Conservation (phyloP, 2,888 invertebrate species). For the Erpobdella octoculata region DNA sequence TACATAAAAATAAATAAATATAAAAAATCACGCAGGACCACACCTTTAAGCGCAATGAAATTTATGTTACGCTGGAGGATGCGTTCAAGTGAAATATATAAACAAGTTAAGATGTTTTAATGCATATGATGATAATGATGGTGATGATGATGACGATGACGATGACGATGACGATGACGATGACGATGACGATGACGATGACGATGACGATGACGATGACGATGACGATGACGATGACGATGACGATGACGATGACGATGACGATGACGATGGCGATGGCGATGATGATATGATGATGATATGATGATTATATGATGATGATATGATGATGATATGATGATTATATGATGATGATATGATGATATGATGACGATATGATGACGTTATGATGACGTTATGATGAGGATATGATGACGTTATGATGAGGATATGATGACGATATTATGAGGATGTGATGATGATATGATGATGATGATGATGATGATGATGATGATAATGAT, state of each 20-base stretch:
- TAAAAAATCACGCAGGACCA: too few species aligned
- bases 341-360: too few species aligned
- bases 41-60: too few species aligned
- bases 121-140: not conserved
- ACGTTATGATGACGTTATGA: too few species aligned
- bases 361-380: too few species aligned
- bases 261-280: conserved; percentile 10
- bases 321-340: not conserved
- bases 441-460: too few species aligned
- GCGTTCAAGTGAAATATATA: too few species aligned
- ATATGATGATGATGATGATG: too few species aligned
- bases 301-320: too few species aligned
- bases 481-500: not conserved
- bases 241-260: not conserved
- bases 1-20: too few species aligned
- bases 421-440: not conserved
- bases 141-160: not conserved
- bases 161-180: not conserved
- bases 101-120: not conserved
- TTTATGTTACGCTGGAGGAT: too few species aligned
- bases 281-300: not conserved
- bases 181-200: not conserved
- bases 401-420: too few species aligned
- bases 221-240: not conserved
- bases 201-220: not conserved